Conservation (phyloP, 1,140 invertebrate species). For the Piezodorus guildinii region DNA sequence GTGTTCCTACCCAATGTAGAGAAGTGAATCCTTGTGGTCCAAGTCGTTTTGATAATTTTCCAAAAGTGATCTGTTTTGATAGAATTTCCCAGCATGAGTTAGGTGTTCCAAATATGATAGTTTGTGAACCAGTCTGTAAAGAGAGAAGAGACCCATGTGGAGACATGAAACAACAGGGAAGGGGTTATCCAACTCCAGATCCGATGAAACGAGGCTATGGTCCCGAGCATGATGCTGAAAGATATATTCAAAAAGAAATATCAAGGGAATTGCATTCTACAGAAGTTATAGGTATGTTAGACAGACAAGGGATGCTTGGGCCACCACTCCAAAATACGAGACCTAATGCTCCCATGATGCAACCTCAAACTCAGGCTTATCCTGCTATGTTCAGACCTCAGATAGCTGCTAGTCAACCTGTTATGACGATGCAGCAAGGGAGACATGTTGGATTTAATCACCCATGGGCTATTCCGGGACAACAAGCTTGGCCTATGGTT, state of each 20-base stretch:
- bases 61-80: constrained; percentile 17
- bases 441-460: too few species aligned
- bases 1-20: constrained; percentile 9
- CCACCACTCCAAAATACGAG: background rate
- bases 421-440: background rate
- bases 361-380: background rate
- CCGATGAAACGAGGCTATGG: background rate
- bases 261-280: too few species aligned
- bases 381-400: background rate
- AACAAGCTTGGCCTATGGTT: too few species aligned
- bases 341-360: background rate
- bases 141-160: background rate
- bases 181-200: background rate
- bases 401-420: background rate
- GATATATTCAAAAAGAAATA: too few species aligned
- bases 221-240: background rate
- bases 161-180: too few species aligned
- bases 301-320: background rate
- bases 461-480: too few species aligned
- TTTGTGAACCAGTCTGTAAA: background rate
- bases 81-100: background rate
- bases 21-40: background rate
- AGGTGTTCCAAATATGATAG: background rate
- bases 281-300: too few species aligned
- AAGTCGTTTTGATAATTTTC: constrained; percentile 7